Base-by-base conservation (phyloP, 1,140 invertebrate species). In the Zelostemma sp. region DNA sequence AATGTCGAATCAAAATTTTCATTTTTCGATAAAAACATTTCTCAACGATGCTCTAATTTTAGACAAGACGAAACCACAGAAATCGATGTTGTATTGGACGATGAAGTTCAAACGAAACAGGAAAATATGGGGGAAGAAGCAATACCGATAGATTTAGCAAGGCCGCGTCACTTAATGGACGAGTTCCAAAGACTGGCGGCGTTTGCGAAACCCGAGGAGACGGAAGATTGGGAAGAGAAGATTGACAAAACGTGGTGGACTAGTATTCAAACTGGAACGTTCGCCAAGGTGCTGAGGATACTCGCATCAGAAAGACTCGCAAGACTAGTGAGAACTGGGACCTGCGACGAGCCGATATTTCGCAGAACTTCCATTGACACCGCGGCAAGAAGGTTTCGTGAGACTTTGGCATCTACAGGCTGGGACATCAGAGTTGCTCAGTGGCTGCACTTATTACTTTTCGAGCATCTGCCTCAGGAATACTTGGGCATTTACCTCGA, bases 401-500 rank as follows among this genome's bases (percentile, higher is more conserved):
- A 90, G 56, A 86, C 89, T n/a, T 78, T 94, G 51, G 89, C 90
- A 0, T 87, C 87, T 3, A 85, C 91, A 8, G 81, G 84, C 5
- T 93, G 93, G 93, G 91, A 95, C 68, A 77, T 87, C 6, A 89
- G 89, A 43, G 78, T 93, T 9, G 87, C 89, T 1, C 91, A 94
- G 63, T 96, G 95, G 95, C 80, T 96, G 28, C 94, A 96, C 76
- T 83, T 86, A 40, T 79, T 92, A 6, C 77, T 96, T 3, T 86
- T 94, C 54, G 93, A 95, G 40, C 84, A 91, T 73, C 80, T 95
- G 6, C 87, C 91, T 0, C 82, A 88, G 6, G 84, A 88, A n/a
- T 91, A 93, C 76, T 82, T 95, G 50, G 87, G 89, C 2, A 89
- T 89, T 12, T 96, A 96, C 80, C 79, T 96, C 1, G 94, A 96